These are phyloP conservation scores for Delichon dasypus DNA, from an alignment of 2,797 vertebrate species.

Conservation along the genomic window DNA sequence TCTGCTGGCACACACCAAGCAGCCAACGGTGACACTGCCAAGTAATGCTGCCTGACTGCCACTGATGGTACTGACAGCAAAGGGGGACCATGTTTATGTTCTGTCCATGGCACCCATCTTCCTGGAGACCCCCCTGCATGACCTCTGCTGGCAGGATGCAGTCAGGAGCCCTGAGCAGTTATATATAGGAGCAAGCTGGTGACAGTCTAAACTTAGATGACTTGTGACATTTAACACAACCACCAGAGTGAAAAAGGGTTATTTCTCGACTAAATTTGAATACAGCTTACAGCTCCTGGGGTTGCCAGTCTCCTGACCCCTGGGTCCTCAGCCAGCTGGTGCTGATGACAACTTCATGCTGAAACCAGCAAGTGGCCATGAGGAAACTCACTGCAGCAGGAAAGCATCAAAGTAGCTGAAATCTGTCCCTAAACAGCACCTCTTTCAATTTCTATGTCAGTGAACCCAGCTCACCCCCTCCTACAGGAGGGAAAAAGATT, in stretches of 20 bases:
- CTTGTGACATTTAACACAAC: conserved; percentile 74
- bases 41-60: neutral
- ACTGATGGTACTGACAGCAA: neutral
- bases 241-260: conserved; percentile 40
- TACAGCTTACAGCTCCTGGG: neutral
- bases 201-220: conserved; percentile 78
- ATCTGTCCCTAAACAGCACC: neutral
- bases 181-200: conserved; percentile 72
- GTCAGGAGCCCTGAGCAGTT: conserved; percentile 21
- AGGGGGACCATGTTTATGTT: neutral
- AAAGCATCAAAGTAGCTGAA: neutral
- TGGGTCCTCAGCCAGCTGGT: neutral
- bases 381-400: neutral
- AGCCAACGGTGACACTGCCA: neutral
- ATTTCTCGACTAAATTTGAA: conserved; percentile 44
- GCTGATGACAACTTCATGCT: neutral
- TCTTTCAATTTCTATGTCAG: neutral
- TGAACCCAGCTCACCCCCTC: neutral
- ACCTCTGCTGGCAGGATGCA: conserved; percentile 45
- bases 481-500: neutral
- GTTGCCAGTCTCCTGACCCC: neutral
- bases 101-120: neutral
- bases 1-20: neutral
- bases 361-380: neutral
- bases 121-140: neutral